These are phyloP conservation scores for Zophobas atratus DNA, from an alignment of 1,140 invertebrate genomes.

Conservation along the genomic window DNA sequence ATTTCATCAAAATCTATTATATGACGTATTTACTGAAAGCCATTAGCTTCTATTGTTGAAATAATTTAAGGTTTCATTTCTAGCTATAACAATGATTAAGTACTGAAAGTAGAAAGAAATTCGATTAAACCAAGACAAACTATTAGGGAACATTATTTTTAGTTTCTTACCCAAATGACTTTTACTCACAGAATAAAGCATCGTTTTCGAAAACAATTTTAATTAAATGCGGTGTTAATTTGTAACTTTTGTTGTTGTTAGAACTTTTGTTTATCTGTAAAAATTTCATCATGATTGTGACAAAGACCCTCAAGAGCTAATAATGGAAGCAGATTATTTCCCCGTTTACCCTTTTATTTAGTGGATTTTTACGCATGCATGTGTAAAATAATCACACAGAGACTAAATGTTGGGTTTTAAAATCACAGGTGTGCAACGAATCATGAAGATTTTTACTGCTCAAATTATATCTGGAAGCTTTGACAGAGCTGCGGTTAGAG, in stretches of 20 bases:
- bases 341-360: neutral
- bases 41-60: slow-evolving; percentile 37
- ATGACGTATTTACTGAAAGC: slow-evolving; percentile 26
- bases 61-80: slow-evolving; percentile 35
- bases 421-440: slow-evolving; percentile 8
- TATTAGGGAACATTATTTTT: neutral
- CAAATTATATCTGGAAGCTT: neutral
- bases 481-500: neutral
- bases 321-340: neutral
- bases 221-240: too few relatives aligned
- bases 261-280: neutral
- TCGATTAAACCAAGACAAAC: neutral
- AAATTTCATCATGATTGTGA: too few relatives aligned
- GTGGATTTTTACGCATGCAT: slow-evolving; percentile 4
- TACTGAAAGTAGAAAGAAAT: neutral
- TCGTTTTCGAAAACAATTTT: too few relatives aligned
- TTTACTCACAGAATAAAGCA: neutral
- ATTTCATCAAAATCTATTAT: slow-evolving; percentile 51
- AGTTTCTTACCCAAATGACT: neutral
- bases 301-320: neutral
- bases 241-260: neutral
- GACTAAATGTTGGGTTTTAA: slow-evolving; percentile 9
- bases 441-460: slow-evolving; percentile 8
- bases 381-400: slow-evolving; percentile 30
- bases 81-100: slow-evolving; percentile 18